A percentile compares a stretch with the other conserved stretches of the same genome.
Evolutionary conservation across 1,140 invertebrate genomes (phyloP).

Genomic region (Caenorhabditis elegans): WBcel235 BX284606.5:5274001-5274500

Average conservation of each 20-base stretch:
- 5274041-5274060: too few species aligned
- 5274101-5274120: too few species aligned
- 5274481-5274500: constrained; percentile 37
- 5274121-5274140: too few species aligned
- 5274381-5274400: not conserved
- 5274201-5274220: too few species aligned
- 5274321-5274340: not conserved
- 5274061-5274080: too few species aligned
- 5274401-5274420: not conserved
- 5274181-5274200: too few species aligned
- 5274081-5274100: too few species aligned
- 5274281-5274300: constrained; percentile 15
- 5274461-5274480: constrained; percentile 34
- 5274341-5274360: constrained; percentile 17
- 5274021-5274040: too few species aligned
- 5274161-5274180: too few species aligned
- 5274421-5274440: constrained; percentile 39
- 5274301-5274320: not conserved
- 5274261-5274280: constrained; percentile 10
- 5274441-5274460: constrained; percentile 36
- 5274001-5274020: not conserved
- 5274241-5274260: not conserved
- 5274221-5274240: too few species aligned
- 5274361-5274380: not conserved
- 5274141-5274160: too few species aligned